Evolutionary conservation across 2,797 vertebrate species (phyloP).

Genomic region (Nothura maculosa): DNA sequence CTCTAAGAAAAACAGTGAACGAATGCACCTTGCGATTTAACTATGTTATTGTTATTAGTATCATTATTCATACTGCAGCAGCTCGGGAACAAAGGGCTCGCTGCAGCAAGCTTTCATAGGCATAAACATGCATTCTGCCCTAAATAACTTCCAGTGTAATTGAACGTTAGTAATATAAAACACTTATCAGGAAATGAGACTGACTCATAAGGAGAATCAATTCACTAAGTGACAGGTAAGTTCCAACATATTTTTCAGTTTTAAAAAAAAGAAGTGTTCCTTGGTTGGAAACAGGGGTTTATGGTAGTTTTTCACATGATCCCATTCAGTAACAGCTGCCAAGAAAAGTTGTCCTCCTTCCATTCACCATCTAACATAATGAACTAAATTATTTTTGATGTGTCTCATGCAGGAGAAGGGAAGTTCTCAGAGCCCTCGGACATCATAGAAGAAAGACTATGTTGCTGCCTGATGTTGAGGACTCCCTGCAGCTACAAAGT

Average conservation of each 20-base stretch:
- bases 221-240: background rate
- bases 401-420: background rate
- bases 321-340: background rate
- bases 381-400: background rate
- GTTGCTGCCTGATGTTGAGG: background rate
- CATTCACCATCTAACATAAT: background rate
- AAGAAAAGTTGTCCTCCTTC: background rate
- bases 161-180: constrained; percentile 47
- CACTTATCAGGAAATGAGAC: constrained; percentile 35
- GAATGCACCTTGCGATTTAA: constrained; percentile 54
- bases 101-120: constrained; percentile 42
- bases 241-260: background rate
- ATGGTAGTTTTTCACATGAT: background rate
- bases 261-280: background rate
- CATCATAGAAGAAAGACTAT: rapidly evolving
- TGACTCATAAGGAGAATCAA: constrained; percentile 33
- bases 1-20: constrained; percentile 47
- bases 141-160: constrained; percentile 46
- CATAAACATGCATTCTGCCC: constrained; percentile 57
- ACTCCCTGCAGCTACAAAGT: background rate
- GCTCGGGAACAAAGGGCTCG: background rate
- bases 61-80: constrained; percentile 52
- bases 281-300: background rate
- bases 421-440: background rate
- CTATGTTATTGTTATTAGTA: constrained; percentile 55